Conservation (phyloP, 1,140 invertebrate genomes). For the Telenomus remus region DNA sequence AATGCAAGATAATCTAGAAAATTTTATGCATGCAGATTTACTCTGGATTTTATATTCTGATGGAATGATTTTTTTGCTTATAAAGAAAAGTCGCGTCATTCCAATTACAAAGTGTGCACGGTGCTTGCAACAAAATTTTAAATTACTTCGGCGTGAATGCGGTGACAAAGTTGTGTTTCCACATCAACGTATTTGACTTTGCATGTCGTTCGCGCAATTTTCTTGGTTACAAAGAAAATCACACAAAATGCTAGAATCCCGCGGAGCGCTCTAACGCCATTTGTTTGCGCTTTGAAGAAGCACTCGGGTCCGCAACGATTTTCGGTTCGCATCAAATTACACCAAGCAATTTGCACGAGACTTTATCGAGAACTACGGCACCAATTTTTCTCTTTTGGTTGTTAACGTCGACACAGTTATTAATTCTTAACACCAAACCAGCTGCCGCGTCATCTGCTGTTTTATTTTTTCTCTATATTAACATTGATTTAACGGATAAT, state of each 20-base stretch:
- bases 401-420: too few relatives aligned
- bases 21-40: constrained; percentile 1
- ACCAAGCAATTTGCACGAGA: not conserved
- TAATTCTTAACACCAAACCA: not conserved
- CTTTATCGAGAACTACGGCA: not conserved
- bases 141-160: constrained; percentile 2
- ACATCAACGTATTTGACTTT: constrained; percentile 8
- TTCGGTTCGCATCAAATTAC: constrained; percentile 13
- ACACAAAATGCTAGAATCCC: constrained; percentile 8
- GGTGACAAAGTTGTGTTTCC: constrained; percentile 10
- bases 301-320: not conserved
- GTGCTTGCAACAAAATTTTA: constrained; percentile 6
- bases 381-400: not conserved
- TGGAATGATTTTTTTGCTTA: constrained; percentile 6
- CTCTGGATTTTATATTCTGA: constrained; percentile 1
- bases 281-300: constrained; percentile 10
- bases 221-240: constrained; percentile 27
- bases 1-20: constrained; percentile 18
- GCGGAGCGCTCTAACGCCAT: constrained; percentile 8
- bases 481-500: too few relatives aligned
- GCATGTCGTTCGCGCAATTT: constrained; percentile 17
- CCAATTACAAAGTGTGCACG: constrained; percentile 12
- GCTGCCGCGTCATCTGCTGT: too few relatives aligned
- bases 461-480: too few relatives aligned
- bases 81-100: constrained; percentile 2